Percentiles rank a stretch among this genome's conserved stretches.
Evolutionary conservation across 2,797 vertebrate genomes (phyloP).

Genomic region (Coendou prehensilis): DNA sequence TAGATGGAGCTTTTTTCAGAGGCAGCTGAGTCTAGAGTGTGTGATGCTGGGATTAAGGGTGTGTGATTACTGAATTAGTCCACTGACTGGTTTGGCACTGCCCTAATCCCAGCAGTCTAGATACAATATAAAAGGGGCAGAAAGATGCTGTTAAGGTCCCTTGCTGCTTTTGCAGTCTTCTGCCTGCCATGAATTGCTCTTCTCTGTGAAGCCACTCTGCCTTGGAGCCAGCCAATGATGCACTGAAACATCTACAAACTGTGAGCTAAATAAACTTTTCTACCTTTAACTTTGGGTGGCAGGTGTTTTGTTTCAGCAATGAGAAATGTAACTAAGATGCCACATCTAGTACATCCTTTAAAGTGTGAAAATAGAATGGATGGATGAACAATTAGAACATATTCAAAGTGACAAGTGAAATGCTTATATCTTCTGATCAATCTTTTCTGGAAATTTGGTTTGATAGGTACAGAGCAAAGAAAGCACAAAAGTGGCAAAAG

Average conservation of each 20-base stretch:
- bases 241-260: not conserved
- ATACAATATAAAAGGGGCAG: not conserved
- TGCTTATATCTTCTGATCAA: not conserved
- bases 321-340: not conserved
- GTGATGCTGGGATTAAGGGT: not conserved
- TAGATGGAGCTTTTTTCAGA: not conserved
- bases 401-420: not conserved
- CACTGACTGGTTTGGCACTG: not conserved
- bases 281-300: not conserved
- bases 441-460: not conserved
- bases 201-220: not conserved
- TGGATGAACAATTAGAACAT: conserved; percentile 6
- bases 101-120: not conserved
- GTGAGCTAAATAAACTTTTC: not conserved
- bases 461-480: conserved; percentile 17
- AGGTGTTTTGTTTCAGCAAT: not conserved
- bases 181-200: not conserved
- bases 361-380: conserved; percentile 38
- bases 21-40: not conserved
- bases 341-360: not conserved
- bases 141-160: not conserved
- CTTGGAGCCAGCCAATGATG: not conserved
- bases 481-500: conserved; percentile 28
- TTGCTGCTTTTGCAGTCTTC: not conserved
- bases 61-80: not conserved